Evolutionary conservation across 2,797 vertebrate genomes (phyloP), one percentile per base, ranked within the genome.

Genomic region (Onychomys torridus): DNA sequence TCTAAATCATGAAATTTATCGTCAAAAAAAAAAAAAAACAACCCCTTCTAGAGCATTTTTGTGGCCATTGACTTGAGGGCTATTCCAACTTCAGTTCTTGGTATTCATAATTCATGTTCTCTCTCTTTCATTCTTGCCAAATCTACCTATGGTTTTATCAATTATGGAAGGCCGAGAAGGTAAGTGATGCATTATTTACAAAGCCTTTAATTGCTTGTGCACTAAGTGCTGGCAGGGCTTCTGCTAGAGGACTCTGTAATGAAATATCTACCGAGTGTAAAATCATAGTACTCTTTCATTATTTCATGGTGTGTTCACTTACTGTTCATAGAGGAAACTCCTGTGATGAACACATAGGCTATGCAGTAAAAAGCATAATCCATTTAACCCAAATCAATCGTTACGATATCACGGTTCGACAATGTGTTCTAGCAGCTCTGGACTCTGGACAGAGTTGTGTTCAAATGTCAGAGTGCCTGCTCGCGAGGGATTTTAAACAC

Each of bases 1-100:
- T 82, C 52, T 83, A 76, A 89, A 65, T 76, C 78, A 16, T 79
- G 46, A 90, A 96, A 87, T 83, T 52, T 93, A 37, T 84, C 87
- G 2, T 23, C 40, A 75, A 65, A 90, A 11, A 27, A 61, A 52
- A 75, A 40, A 40, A 59, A 49, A 67, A 55, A 12, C n/a, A 55
- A n/a, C 1, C n/a, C n/a, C 75, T 34, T 87, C 37, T 79, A 29
- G 77, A 76, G 32, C 71, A 29, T 73, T 87, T 55, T 79, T 78
- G 59, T 63, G 25, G 77, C 37, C 52, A 21, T 32, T 46, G 29
- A 37, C n/a, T 73, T 16, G 55, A 46, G 6, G 69, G 61, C 0
- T 43, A 75, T 59, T 76, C 4, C 1, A 12, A n/a, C 40, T 83
- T 91, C 78, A 52, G 27, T 78, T 97, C 25, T 69, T 83, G 40